Base-by-base conservation (phyloP, 92 coral and sea anemone genomes). In the Bergia sp. region DNA sequence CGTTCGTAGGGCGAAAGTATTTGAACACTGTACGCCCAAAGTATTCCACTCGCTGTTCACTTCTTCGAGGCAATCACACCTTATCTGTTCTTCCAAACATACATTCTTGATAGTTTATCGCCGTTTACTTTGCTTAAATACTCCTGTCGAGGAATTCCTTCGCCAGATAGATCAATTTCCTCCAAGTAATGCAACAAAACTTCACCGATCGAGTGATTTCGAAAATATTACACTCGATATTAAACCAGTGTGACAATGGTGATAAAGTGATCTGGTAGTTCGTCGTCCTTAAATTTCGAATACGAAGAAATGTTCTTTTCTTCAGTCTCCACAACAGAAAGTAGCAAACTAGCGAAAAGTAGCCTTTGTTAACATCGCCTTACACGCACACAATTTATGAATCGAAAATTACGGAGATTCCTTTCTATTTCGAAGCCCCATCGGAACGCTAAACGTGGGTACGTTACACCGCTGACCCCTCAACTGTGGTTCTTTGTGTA, bases 91-190 rank as follows among this genome's bases (percentile, higher is more conserved):
- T 11, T 74, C 87, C 66, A 47, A 84, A 69, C 69, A 44, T 71
- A 23, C 21, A 37, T 71, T 84, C 58, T 84, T 72, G 64, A 69
- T 5, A 47, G 50, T 20, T 74, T 71, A 67, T 72, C 10, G 69
- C 40, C 75, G 77, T 84, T 44, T 84, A 5, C 20, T 84, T 84
- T 44, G 66, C 79, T 37, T 84, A 67, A 84, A 45, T 71, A 15
- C 40, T 45, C 65, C 87, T 84, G 61, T 84, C 78, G 74, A 50
- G 39, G 79, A 71, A 84, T 42, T 84, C 74, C 78, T 84, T 84
- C 9, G 79, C 87, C 87, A 84, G 87, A 84, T 84, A 71, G 65
- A 50, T 84, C 58, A 69, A 71, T 84, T 84, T 84, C 87, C 87
- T 71, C 42, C 44, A 47, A 71, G 87, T 71, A 84, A 61, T 61